A percentile compares a stretch with the other conserved stretches of the same genome.
Conservation (phyloP, 2,113 vertebrate genomes). For the Condylura cristata region DNA sequence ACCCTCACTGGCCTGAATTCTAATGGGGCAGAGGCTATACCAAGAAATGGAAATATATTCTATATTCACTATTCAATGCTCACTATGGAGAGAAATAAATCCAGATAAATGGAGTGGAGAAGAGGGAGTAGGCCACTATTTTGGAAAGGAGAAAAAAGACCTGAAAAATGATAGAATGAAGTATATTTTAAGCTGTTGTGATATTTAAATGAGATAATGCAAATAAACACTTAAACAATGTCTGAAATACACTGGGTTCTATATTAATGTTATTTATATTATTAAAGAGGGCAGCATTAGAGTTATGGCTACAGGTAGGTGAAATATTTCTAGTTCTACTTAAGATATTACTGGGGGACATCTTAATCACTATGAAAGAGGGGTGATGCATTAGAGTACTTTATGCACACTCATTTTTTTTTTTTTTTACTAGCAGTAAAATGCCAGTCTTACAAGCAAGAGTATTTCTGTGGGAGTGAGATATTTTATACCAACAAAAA, state of each 20-base stretch:
- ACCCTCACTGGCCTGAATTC: background rate
- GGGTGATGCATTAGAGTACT: background rate
- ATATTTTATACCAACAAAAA: slow-evolving; percentile 23
- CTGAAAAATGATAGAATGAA: background rate
- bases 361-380: slow-evolving; percentile 5
- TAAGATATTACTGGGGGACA: background rate
- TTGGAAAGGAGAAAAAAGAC: background rate
- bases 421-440: slow-evolving; percentile 22
- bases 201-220: background rate
- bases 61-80: background rate
- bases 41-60: background rate
- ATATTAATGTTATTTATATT: background rate
- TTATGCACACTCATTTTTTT: background rate
- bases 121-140: background rate
- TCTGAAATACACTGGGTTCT: background rate
- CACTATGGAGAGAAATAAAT: background rate
- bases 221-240: background rate
- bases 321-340: slow-evolving; percentile 19
- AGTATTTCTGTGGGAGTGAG: background rate
- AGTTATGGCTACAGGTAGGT: background rate
- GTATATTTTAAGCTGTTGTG: background rate
- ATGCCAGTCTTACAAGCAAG: slow-evolving; percentile 32
- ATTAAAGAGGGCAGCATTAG: background rate
- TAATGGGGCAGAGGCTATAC: background rate
- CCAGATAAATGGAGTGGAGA: background rate